Evolutionary conservation across 2,113 vertebrate genomes (phyloP).

Genomic region (Cathartes aura): DNA sequence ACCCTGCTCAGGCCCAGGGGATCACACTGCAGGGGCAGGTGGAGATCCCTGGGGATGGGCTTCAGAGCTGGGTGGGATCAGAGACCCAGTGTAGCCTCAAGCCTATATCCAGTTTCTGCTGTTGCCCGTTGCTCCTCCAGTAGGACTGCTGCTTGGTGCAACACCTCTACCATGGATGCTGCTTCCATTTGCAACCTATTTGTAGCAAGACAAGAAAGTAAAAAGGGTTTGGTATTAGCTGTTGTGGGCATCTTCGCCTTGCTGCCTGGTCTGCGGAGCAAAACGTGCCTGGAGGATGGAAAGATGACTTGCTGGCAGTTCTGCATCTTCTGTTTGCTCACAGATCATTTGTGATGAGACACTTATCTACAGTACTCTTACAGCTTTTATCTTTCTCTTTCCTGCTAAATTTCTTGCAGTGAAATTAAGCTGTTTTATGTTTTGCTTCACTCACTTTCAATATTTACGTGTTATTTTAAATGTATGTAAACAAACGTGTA

Average conservation of each 20-base stretch:
- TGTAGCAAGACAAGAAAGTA: neutral
- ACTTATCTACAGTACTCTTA: neutral
- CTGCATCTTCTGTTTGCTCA: neutral
- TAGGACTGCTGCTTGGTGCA: neutral
- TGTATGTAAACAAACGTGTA: neutral
- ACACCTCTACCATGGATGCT: fast-evolving
- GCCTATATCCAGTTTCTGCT: neutral
- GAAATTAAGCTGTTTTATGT: neutral
- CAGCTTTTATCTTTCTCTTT: neutral
- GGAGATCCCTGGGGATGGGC: neutral
- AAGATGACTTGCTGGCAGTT: neutral
- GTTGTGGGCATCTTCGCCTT: neutral
- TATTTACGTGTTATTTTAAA: neutral
- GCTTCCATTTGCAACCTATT: neutral
- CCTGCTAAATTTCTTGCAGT: neutral
- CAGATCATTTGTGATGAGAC: neutral
- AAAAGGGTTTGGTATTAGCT: too few relatives aligned
- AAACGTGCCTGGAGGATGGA: fast-evolving
- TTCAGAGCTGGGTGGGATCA: too few relatives aligned
- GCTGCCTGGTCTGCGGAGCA: neutral
- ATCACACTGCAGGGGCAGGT: neutral
- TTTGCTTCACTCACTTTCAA: neutral
- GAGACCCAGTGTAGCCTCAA: too few relatives aligned
- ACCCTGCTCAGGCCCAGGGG: too few relatives aligned
- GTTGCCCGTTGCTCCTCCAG: neutral